Conservation (phyloP, 2,888 invertebrate genomes). For the Amblyjoppa fuscipennis region DNA sequence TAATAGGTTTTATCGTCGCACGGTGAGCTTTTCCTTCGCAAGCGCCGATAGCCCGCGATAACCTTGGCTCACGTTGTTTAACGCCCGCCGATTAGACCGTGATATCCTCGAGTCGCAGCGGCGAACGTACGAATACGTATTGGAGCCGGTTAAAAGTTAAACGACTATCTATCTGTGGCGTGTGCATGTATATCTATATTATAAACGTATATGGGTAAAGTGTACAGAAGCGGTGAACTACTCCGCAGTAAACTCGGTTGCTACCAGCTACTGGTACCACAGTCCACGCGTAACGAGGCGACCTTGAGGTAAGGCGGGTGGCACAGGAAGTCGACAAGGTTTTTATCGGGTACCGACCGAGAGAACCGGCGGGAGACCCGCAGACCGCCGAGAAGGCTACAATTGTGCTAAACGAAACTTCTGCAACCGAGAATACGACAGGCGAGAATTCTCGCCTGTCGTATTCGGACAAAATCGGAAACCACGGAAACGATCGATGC, state of each 20-base stretch:
- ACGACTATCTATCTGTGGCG: constrained; percentile 11
- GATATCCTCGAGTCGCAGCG: constrained; percentile 63
- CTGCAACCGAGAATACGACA: not conserved
- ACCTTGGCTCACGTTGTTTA: constrained; percentile 73
- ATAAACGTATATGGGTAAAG: constrained; percentile 12
- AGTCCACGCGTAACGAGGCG: constrained; percentile 76
- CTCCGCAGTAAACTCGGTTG: constrained; percentile 29
- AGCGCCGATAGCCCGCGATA: constrained; percentile 48
- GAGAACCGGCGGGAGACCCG: constrained; percentile 61
- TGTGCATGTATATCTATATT: constrained; percentile 8
- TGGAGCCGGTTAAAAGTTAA: constrained; percentile 20
- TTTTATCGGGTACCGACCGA: constrained; percentile 79
- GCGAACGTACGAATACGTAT: constrained; percentile 18
- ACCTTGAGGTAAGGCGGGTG: constrained; percentile 83
- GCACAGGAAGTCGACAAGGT: constrained; percentile 84
- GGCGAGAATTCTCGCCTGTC: constrained; percentile 16
- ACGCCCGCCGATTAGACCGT: constrained; percentile 76
- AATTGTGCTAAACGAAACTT: constrained; percentile 32
- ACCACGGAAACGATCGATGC: not conserved
- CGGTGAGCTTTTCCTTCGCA: constrained; percentile 56
- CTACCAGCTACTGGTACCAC: constrained; percentile 21
- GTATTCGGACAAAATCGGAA: not conserved
- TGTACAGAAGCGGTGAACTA: constrained; percentile 31
- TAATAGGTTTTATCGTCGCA: constrained; percentile 41
- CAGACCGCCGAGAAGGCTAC: constrained; percentile 30